Evolutionary conservation across 1,140 invertebrate species (phyloP).

Genomic region (Leptinotarsa defecta): DNA sequence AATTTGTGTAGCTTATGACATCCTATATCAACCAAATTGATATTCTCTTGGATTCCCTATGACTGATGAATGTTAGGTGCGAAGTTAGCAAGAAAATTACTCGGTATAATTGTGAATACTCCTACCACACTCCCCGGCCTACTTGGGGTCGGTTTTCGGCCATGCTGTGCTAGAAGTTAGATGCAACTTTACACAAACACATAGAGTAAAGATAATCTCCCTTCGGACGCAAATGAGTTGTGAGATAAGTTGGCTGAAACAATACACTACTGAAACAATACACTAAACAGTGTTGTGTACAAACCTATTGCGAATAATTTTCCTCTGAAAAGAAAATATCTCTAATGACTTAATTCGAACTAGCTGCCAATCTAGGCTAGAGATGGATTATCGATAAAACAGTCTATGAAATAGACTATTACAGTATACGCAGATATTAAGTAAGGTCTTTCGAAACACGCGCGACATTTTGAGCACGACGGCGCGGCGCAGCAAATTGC

Average conservation of each 20-base stretch:
- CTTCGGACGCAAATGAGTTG: neutral
- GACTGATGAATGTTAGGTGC: neutral
- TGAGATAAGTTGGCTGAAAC: neutral
- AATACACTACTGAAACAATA: neutral
- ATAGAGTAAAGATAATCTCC: neutral
- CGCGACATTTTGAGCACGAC: no score
- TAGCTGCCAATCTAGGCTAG: no score
- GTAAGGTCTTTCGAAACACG: no score
- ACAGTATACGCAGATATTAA: no score
- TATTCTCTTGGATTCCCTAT: neutral
- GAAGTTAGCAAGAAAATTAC: neutral
- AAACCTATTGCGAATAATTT: no score
- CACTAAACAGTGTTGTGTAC: no score
- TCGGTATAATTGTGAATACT: neutral
- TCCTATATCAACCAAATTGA: neutral
- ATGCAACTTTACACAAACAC: constrained; percentile 1
- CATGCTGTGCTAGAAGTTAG: neutral
- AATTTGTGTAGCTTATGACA: no score
- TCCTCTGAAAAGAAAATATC: no score
- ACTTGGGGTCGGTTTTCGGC: constrained; percentile 1
- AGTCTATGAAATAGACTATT: no score
- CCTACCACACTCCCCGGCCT: neutral
- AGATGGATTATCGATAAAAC: no score
- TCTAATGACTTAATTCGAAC: no score
- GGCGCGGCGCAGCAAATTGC: no score